A percentile compares a stretch with the other conserved stretches of the same genome.
phyloP scores from a whole-genome alignment of 1,140 invertebrate genomes.

The Bradysia coprophila region DNA sequence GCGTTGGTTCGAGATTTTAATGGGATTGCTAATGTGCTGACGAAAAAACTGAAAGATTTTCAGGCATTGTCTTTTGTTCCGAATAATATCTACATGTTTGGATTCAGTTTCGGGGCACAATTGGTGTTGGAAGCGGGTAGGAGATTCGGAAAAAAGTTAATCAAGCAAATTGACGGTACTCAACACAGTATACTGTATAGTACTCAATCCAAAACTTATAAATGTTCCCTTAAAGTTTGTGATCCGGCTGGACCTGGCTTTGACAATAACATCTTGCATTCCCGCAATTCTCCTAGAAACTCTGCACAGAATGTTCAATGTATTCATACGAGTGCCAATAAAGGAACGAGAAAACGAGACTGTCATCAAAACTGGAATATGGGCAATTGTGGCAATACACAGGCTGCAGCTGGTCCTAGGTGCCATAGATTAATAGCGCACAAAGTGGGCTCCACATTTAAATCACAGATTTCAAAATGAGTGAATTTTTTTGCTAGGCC shows the following conservation, averaged over 20 bases:
- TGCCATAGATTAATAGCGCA: neutral
- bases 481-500: slow-evolving; percentile 8
- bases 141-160: slow-evolving; percentile 8
- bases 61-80: slow-evolving; percentile 13
- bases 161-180: slow-evolving; percentile 13
- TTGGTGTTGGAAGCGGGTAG: slow-evolving; percentile 15
- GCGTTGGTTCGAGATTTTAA: slow-evolving; percentile 14
- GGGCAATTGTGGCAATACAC: slow-evolving; percentile 15
- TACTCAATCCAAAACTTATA: neutral
- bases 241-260: slow-evolving; percentile 23
- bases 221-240: slow-evolving; percentile 10
- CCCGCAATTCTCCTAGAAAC: slow-evolving; percentile 11
- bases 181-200: neutral
- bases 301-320: slow-evolving; percentile 18
- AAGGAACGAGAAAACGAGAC: slow-evolving; percentile 14
- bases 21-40: slow-evolving; percentile 10
- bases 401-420: slow-evolving; percentile 11
- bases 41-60: slow-evolving; percentile 9
- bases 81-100: slow-evolving; percentile 15
- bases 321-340: slow-evolving; percentile 17
- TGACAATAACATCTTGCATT: slow-evolving; percentile 8
- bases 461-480: neutral
- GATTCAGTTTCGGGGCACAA: slow-evolving; percentile 20
- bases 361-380: slow-evolving; percentile 20
- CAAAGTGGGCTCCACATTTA: neutral